Percentiles rank a stretch among this genome's conserved stretches.
Conservation (phyloP, 2,888 invertebrate species). For the Folsomia candida region DNA sequence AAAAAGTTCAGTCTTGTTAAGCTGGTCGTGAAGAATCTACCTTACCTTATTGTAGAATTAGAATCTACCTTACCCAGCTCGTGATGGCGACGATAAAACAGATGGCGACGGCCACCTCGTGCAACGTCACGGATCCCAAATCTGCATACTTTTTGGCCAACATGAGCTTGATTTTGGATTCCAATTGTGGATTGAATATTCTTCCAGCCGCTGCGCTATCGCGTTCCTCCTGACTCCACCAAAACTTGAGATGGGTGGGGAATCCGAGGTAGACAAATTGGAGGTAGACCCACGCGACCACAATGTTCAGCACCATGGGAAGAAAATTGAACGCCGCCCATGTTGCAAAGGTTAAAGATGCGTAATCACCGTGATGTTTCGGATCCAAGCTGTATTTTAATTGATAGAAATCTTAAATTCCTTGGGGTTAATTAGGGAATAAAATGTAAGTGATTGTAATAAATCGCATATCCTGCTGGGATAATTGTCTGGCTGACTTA, state of each 20-base stretch:
- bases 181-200: slow-evolving; percentile 21
- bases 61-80: too few relatives aligned
- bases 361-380: slow-evolving; percentile 40
- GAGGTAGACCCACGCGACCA: slow-evolving; percentile 46
- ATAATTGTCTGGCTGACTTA: too few relatives aligned
- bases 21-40: too few relatives aligned
- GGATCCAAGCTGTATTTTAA: slow-evolving; percentile 40
- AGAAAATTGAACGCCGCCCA: slow-evolving; percentile 47
- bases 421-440: too few relatives aligned
- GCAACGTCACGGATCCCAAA: slow-evolving; percentile 27
- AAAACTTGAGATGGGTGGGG: slow-evolving; percentile 33
- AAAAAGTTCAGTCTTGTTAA: too few relatives aligned
- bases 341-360: slow-evolving; percentile 43
- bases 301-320: slow-evolving; percentile 39
- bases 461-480: too few relatives aligned
- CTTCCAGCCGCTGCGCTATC: not conserved
- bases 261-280: slow-evolving; percentile 35
- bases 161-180: slow-evolving; percentile 32
- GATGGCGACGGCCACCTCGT: slow-evolving; percentile 23
- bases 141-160: slow-evolving; percentile 26
- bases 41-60: too few relatives aligned
- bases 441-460: too few relatives aligned
- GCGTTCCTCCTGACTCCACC: slow-evolving; percentile 17
- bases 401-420: too few relatives aligned
- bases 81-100: slow-evolving; percentile 13